Evolutionary conservation across 2,113 vertebrate genomes (phyloP), one percentile per base, ranked within the genome.

Genomic region (Hepsetus odoe): DNA sequence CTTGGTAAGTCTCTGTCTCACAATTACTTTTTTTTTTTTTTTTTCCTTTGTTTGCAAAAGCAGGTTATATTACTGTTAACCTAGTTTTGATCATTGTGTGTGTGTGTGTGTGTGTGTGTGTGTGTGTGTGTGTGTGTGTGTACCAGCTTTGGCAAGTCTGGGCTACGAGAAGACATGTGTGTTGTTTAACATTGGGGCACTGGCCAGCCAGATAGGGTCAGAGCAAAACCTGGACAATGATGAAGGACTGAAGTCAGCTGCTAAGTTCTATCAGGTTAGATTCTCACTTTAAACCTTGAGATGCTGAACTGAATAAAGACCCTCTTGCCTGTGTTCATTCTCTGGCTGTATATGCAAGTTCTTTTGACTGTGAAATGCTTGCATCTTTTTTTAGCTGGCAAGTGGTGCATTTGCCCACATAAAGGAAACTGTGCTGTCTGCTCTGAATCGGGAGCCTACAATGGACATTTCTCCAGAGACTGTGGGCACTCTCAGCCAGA

Each of bases 121-220:
- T 44, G 42, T 44, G 1, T 62, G 7, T 46, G 51, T 42, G n/a
- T 66, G 1, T 69, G 16, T 76, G 53, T 81, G 51, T 76, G 1
- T 86, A 89, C 72, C 88, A 99, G 97, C 96, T 83, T 89, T 99
- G 89, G 94, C 97, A 72, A 97, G 96, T 90, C 80, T 98, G 91
- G 97, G 98, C 16, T 99, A 98, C 85, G 98, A 99, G 91, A 99
- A 98, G 91, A 99, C 93, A 0, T 99, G 98, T 56, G 96, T 99
- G 81, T 85, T 99, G 88, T 99, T 99, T 90, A 99, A 99, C 76
- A 93, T 94, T 64, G 98, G 95, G 32, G 97, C 98, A 0, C 24
- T 99, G 89, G 96, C 97, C 79, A 99, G 97, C 88, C 98, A 99
- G 91, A 98, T 99, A 16, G 98, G 97, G 80, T 92, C 95, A 5